Base-by-base conservation (phyloP, 2,797 vertebrate species). In the Hippocampus kuda region DNA sequence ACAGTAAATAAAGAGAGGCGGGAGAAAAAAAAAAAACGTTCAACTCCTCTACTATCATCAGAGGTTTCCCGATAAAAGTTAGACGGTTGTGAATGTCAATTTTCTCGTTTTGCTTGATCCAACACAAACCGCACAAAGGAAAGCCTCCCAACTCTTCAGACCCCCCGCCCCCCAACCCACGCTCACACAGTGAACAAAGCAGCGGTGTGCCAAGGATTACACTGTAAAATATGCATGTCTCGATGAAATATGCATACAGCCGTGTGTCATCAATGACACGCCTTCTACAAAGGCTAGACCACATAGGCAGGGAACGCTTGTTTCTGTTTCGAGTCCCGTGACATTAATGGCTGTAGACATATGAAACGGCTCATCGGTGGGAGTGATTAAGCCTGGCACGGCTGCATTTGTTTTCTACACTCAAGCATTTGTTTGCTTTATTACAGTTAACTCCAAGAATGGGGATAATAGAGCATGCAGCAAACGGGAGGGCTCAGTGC, bases 181-280 rank as follows among this genome's bases (percentile, higher is more conserved):
- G 46, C 44, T 16, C 62, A 66, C 66, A 60, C 75, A 65, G 77
- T 62, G 81, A 86, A 83, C 83, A 88, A 88, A 87, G 84, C 84
- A 77, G 76, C 61, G 74, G 77, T 65, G 75, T 85, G 81, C 84
- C 79, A 83, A 78, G 79, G 84, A 89, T 84, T 81, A 84, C 77
- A 77, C 75, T 67, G 82, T 90, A 81, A 89, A 89, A 89, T 88
- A 90, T 89, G 87, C 85, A 88, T 84, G 82, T 81, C 72, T 72
- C 84, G 75, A 85, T 89, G 72, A 90, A 90, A 89, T 84, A 89
- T 88, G 86, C 70, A 89, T 86, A 85, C 75, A 81, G 82, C 77
- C 70, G 77, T 81, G 80, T 87, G 84, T 89, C 88, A 86, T 76
- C 80, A 78, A 81, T 86, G 85, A 85, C 87, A 87, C 73, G 82